Evolutionary conservation across 2,113 vertebrate genomes (phyloP).

Genomic region (Promerops cafer): DNA sequence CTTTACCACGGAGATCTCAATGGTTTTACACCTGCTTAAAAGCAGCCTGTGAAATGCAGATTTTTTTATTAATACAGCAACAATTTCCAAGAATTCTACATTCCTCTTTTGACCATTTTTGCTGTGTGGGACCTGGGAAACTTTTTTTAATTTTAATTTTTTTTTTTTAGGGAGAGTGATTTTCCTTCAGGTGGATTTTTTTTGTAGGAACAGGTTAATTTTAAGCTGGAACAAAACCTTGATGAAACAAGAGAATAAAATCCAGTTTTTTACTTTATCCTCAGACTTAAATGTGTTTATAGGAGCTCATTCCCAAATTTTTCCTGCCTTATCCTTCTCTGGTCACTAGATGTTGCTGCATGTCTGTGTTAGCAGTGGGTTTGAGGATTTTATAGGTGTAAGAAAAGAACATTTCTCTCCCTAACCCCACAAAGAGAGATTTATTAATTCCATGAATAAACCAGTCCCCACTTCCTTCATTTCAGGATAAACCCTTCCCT

Average conservation of each 20-base stretch:
- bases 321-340: background rate
- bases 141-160: background rate
- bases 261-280: rapidly evolving
- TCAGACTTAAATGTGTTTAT: rapidly evolving
- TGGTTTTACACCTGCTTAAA: background rate
- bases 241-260: background rate
- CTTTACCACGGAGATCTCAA: rapidly evolving
- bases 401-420: background rate
- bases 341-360: slow-evolving; percentile 67
- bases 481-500: background rate
- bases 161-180: background rate
- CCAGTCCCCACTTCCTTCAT: background rate
- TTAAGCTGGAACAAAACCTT: background rate
- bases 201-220: background rate
- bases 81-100: background rate
- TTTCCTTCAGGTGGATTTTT: background rate
- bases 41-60: background rate
- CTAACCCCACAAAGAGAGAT: background rate
- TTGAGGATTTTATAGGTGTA: background rate
- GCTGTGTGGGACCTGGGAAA: background rate
- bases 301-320: background rate
- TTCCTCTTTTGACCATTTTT: background rate
- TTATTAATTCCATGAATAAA: background rate
- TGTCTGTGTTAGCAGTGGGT: background rate
- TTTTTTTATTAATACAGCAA: background rate